phyloP scores from a whole-genome alignment of 2,888 invertebrate species.

The Agonopterix alstromeriana region DNA sequence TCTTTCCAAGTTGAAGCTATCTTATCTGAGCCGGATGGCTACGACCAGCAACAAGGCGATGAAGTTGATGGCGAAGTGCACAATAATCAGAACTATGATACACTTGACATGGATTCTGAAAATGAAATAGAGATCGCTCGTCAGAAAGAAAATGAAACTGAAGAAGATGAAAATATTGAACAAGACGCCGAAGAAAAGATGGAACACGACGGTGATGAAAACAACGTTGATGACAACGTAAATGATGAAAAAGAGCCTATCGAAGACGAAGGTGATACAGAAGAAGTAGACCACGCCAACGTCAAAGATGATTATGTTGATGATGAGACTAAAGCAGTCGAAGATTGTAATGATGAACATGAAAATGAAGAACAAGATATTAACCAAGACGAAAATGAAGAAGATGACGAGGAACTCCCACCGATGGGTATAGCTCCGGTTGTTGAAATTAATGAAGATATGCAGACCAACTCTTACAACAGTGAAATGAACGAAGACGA shows the following conservation, averaged over 20 bases:
- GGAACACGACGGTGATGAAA: conserved; percentile 29
- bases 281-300: conserved; percentile 9
- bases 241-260: conserved; percentile 34
- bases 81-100: conserved; percentile 58
- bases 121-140: conserved; percentile 70
- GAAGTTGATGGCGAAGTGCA: conserved; percentile 35
- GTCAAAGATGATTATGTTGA: neutral
- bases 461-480: conserved; percentile 48
- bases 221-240: conserved; percentile 37
- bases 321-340: neutral
- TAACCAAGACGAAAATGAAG: conserved; percentile 39
- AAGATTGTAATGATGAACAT: conserved; percentile 15
- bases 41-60: conserved; percentile 38
- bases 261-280: conserved; percentile 29
- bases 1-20: conserved; percentile 72
- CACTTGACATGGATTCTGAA: conserved; percentile 70
- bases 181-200: conserved; percentile 26
- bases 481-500: conserved; percentile 54
- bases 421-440: conserved; percentile 51
- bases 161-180: conserved; percentile 29
- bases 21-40: conserved; percentile 61
- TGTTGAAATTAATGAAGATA: conserved; percentile 68
- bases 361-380: conserved; percentile 27
- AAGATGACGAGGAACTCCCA: conserved; percentile 53
- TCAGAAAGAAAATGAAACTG: conserved; percentile 39